phyloP scores from a whole-genome alignment of 2,113 vertebrate species.

The Platysternon megacephalum region DNA sequence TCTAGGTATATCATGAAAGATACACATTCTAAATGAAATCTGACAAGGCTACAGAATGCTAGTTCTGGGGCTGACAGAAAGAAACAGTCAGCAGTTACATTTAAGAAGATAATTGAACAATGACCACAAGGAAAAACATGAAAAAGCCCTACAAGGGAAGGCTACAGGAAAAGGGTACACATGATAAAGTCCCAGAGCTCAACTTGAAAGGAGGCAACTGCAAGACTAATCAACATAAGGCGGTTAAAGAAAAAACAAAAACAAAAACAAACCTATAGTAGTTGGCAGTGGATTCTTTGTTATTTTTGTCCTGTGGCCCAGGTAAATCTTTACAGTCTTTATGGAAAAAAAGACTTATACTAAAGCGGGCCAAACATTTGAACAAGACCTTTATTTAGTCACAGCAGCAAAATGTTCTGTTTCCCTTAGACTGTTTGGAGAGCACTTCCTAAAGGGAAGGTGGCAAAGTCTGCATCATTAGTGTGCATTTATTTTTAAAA shows the following conservation, averaged over 20 bases:
- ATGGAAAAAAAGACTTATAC: constrained; percentile 1
- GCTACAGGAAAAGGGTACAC: neutral
- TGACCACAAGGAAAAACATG: rapidly evolving
- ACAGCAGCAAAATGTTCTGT: constrained; percentile 28
- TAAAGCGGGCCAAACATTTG: constrained; percentile 6
- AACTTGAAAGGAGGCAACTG: neutral
- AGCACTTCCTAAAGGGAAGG: constrained; percentile 53
- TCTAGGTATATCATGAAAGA: neutral
- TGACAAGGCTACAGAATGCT: neutral
- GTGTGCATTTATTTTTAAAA: neutral
- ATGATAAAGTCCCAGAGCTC: neutral
- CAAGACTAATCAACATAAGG: neutral
- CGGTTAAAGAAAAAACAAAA: constrained; percentile 3
- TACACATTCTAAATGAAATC: neutral
- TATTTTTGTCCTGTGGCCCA: constrained; percentile 53
- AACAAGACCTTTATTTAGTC: constrained; percentile 60
- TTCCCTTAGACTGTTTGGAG: constrained; percentile 27
- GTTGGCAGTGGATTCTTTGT: neutral
- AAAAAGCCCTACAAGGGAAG: neutral
- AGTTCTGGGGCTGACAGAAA: neutral
- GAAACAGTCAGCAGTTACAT: neutral
- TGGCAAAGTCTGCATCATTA: neutral
- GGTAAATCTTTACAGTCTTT: constrained; percentile 43
- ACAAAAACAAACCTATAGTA: neutral
- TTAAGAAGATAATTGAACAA: neutral